phyloP scores from a whole-genome alignment of 2,888 invertebrate genomes.

The Chrysodeixis includens region DNA sequence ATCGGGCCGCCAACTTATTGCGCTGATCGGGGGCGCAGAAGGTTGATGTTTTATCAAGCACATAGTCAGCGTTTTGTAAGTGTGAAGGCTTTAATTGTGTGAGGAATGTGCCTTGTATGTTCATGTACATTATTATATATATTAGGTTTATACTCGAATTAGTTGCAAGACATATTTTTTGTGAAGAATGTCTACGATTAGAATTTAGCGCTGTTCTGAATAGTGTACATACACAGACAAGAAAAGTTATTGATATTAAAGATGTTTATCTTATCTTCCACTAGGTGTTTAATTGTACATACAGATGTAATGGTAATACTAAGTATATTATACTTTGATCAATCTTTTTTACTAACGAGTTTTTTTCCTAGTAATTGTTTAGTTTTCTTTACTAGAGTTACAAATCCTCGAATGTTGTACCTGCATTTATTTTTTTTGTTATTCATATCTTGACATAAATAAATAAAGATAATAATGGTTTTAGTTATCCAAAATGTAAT shows the following conservation, averaged over 20 bases:
- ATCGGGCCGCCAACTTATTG: slow-evolving; percentile 56
- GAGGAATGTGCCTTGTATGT: slow-evolving; percentile 90
- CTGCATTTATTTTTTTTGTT: slow-evolving; percentile 88
- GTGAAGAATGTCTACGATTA: slow-evolving; percentile 85
- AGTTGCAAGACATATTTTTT: slow-evolving; percentile 88
- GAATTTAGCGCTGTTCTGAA: slow-evolving; percentile 82
- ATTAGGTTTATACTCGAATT: slow-evolving; percentile 89
- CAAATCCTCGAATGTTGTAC: slow-evolving; percentile 89
- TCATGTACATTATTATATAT: slow-evolving; percentile 79
- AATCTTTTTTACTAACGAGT: slow-evolving; percentile 78
- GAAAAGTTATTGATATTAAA: slow-evolving; percentile 86
- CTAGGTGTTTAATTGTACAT: slow-evolving; percentile 85
- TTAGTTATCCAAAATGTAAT: slow-evolving; percentile 80
- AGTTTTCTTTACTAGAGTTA: slow-evolving; percentile 87
- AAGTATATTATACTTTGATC: slow-evolving; percentile 82
- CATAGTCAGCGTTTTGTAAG: slow-evolving; percentile 81
- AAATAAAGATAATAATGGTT: slow-evolving; percentile 84
- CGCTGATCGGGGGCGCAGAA: slow-evolving; percentile 72
- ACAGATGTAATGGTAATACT: slow-evolving; percentile 69
- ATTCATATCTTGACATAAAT: slow-evolving; percentile 87
- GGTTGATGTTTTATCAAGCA: slow-evolving; percentile 86
- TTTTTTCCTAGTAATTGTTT: slow-evolving; percentile 86
- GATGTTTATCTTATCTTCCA: slow-evolving; percentile 89
- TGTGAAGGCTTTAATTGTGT: slow-evolving; percentile 86
- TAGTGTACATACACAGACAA: slow-evolving; percentile 74